Conservation (phyloP, 2,113 vertebrate species). For the Stegastes partitus region DNA sequence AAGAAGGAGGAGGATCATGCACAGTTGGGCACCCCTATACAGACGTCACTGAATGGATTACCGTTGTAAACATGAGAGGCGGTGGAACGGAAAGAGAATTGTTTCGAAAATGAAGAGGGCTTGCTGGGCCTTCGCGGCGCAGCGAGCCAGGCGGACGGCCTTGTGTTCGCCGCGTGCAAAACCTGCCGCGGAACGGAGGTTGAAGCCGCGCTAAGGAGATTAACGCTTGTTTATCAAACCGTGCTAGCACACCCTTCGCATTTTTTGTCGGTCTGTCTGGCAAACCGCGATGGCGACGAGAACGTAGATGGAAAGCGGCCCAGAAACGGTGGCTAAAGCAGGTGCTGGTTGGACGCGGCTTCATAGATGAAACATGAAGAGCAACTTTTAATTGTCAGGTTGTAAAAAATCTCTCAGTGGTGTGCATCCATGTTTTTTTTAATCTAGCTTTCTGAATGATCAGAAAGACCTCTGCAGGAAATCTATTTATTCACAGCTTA, state of each 20-base stretch:
- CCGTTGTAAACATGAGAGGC: slow-evolving; percentile 51
- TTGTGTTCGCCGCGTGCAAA: slow-evolving; percentile 36
- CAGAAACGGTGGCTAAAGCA: neutral
- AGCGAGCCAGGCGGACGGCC: slow-evolving; percentile 38
- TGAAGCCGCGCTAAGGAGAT: slow-evolving; percentile 58
- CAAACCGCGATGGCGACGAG: slow-evolving; percentile 24
- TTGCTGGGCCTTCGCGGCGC: neutral
- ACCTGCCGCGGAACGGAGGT: slow-evolving; percentile 47
- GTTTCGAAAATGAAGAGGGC: slow-evolving; percentile 31
- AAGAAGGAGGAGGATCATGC: slow-evolving; percentile 41
- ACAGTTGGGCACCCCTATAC: slow-evolving; percentile 46
- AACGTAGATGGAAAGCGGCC: slow-evolving; percentile 27
- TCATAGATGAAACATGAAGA: slow-evolving; percentile 4
- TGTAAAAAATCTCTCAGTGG: slow-evolving; percentile 8
- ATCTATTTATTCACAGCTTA: neutral
- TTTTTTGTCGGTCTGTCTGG: slow-evolving; percentile 18
- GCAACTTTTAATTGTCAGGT: neutral
- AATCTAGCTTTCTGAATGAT: neutral
- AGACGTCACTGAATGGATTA: slow-evolving; percentile 63
- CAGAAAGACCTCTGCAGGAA: neutral
- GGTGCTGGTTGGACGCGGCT: neutral
- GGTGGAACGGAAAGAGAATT: slow-evolving; percentile 47
- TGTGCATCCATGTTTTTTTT: slow-evolving; percentile 4
- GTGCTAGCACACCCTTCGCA: slow-evolving; percentile 24
- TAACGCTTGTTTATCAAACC: slow-evolving; percentile 65